Evolutionary conservation across 2,888 invertebrate genomes (phyloP).

Genomic region (Clunio marinus): DNA sequence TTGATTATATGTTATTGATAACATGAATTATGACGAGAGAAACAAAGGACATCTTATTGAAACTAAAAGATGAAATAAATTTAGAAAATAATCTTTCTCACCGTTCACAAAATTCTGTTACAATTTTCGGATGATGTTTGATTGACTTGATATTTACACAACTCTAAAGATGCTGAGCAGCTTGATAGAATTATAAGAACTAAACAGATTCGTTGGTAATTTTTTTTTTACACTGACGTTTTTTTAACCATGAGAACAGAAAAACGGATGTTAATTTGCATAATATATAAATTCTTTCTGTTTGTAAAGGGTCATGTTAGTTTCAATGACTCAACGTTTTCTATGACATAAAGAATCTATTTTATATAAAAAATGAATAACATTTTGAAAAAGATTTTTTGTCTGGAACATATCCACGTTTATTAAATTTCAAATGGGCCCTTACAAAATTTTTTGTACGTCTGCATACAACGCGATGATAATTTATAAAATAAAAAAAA

Average conservation of each 20-base stretch:
- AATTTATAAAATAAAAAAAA: background rate
- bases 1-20: too few species aligned
- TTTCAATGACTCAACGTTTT: slow-evolving; percentile 27
- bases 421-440: slow-evolving; percentile 9
- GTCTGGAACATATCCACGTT: slow-evolving; percentile 7
- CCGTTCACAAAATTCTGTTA: too few species aligned
- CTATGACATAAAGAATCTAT: background rate
- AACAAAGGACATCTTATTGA: too few species aligned
- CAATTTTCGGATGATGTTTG: too few species aligned
- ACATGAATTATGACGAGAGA: too few species aligned
- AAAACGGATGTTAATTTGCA: slow-evolving; percentile 27
- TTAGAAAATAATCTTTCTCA: too few species aligned
- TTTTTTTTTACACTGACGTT: background rate
- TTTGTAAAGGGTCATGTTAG: background rate
- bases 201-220: too few species aligned
- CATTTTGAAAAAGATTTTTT: slow-evolving; percentile 19
- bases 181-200: too few species aligned
- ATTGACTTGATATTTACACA: too few species aligned
- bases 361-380: slow-evolving; percentile 26
- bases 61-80: too few species aligned
- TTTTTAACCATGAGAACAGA: background rate
- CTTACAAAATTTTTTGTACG: background rate
- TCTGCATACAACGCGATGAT: slow-evolving; percentile 8
- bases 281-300: slow-evolving; percentile 20
- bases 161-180: too few species aligned